Conservation (phyloP, 2,797 vertebrate species). For the Ptychobarbus kaznakovi region DNA sequence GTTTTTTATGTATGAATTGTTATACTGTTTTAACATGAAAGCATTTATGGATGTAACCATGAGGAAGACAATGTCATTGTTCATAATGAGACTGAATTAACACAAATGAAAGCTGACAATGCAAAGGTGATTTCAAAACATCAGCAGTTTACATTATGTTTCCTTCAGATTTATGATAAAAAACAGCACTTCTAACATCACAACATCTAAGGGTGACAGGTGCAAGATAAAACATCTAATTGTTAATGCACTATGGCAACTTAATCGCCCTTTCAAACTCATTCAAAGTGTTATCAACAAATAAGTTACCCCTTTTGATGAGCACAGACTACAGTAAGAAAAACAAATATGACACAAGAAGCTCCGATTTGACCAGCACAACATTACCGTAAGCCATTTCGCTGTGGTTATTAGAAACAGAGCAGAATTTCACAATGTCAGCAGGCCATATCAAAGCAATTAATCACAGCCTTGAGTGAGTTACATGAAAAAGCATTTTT, state of each 20-base stretch:
- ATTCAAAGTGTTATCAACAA: slow-evolving; percentile 34
- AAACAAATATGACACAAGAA: slow-evolving; percentile 9
- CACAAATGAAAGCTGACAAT: slow-evolving; percentile 23
- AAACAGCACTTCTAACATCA: neutral
- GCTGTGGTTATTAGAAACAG: slow-evolving; percentile 42
- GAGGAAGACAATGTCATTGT: slow-evolving; percentile 2
- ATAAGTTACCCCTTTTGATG: slow-evolving; percentile 31
- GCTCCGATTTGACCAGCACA: slow-evolving; percentile 8
- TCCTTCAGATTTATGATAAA: neutral
- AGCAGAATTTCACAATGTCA: slow-evolving; percentile 42
- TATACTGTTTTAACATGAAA: slow-evolving; percentile 27
- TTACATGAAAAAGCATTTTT: slow-evolving; percentile 28
- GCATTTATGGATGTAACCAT: slow-evolving; percentile 1
- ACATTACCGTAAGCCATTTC: slow-evolving; percentile 37
- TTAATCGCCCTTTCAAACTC: slow-evolving; percentile 26
- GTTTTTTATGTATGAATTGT: neutral
- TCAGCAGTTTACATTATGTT: slow-evolving; percentile 4
- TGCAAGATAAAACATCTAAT: slow-evolving; percentile 15
- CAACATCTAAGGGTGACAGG: slow-evolving; percentile 4
- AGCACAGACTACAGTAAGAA: neutral
- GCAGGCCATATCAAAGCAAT: slow-evolving; percentile 54
- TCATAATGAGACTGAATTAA: slow-evolving; percentile 29
- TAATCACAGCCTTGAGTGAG: slow-evolving; percentile 49
- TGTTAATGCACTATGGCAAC: slow-evolving; percentile 31
- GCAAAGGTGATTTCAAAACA: neutral